Conservation (phyloP, 1,140 invertebrate species). For the Cylas formicarius region DNA sequence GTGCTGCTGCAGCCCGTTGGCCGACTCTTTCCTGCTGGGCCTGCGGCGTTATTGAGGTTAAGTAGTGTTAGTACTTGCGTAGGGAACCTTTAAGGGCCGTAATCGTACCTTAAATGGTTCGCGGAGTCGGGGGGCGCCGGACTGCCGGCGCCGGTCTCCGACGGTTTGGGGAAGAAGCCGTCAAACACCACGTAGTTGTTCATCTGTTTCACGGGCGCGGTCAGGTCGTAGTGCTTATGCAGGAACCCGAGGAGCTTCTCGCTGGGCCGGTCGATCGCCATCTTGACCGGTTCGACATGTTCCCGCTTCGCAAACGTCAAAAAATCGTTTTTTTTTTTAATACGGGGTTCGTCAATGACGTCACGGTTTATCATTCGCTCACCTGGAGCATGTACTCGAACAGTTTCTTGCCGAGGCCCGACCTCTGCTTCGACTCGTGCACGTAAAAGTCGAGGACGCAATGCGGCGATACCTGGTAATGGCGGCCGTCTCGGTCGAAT, state of each 20-base stretch:
- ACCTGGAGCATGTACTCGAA: slow-evolving; percentile 74
- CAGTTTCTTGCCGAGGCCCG: slow-evolving; percentile 66
- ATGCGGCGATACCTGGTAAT: slow-evolving; percentile 65
- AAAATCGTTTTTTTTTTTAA: not conserved
- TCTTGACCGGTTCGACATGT: slow-evolving; percentile 57
- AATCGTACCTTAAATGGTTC: too few relatives aligned
- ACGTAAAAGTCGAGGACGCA: slow-evolving; percentile 87
- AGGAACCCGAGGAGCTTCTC: slow-evolving; percentile 80
- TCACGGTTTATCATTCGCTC: slow-evolving; percentile 31
- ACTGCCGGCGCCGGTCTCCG: slow-evolving; percentile 6
- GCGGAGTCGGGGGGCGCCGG: too few relatives aligned
- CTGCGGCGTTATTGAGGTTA: slow-evolving; percentile 17
- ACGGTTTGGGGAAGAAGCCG: slow-evolving; percentile 63
- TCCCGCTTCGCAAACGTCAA: slow-evolving; percentile 52
- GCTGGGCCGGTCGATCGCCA: slow-evolving; percentile 87
- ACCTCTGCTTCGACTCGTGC: slow-evolving; percentile 68
- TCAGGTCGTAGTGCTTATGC: slow-evolving; percentile 71
- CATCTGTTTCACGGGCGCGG: slow-evolving; percentile 65
- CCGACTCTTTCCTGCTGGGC: slow-evolving; percentile 25
- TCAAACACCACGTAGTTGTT: slow-evolving; percentile 86
- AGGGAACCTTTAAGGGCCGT: too few relatives aligned
- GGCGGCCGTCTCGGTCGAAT: slow-evolving; percentile 60
- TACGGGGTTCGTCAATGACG: not conserved
- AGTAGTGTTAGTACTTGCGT: too few relatives aligned
- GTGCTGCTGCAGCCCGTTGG: slow-evolving; percentile 35